A percentile compares a stretch with the other conserved stretches of the same genome.
These are phyloP conservation scores for Psettodes erumei DNA, from an alignment of 2,113 vertebrate species.

Conservation along the genomic window DNA sequence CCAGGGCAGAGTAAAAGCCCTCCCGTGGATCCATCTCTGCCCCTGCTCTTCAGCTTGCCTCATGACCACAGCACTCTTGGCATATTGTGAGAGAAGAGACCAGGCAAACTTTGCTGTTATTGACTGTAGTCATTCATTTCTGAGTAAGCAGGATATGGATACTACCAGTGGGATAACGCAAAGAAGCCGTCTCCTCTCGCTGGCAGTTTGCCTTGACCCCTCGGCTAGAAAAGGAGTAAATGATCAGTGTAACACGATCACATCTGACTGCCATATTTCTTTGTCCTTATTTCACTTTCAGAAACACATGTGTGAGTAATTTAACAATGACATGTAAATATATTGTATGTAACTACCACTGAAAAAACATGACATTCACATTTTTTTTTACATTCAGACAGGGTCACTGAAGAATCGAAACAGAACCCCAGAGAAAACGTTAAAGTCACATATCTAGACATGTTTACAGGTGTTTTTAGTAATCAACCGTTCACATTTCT, in stretches of 20 bases:
- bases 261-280: conserved; percentile 76
- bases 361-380: conserved; percentile 16
- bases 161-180: conserved; percentile 55
- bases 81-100: conserved; percentile 73
- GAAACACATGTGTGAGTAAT: conserved; percentile 75
- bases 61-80: conserved; percentile 89
- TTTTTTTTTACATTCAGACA: not conserved
- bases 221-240: conserved; percentile 52
- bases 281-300: conserved; percentile 72
- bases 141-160: conserved; percentile 76
- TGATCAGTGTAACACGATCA: conserved; percentile 59
- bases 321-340: conserved; percentile 66
- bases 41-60: conserved; percentile 85
- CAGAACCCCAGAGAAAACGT: not conserved
- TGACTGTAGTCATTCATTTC: conserved; percentile 65
- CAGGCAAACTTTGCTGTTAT: conserved; percentile 61
- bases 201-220: conserved; percentile 45
- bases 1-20: conserved; percentile 40
- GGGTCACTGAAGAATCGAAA: not conserved
- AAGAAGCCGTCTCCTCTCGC: conserved; percentile 61
- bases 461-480: conserved; percentile 2
- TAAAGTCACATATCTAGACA: not conserved
- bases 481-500: not conserved
- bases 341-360: conserved; percentile 78
- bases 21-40: conserved; percentile 59